phyloP scores from a whole-genome alignment of 2,797 vertebrate genomes.

The Phrynocephalus guinanensis region DNA sequence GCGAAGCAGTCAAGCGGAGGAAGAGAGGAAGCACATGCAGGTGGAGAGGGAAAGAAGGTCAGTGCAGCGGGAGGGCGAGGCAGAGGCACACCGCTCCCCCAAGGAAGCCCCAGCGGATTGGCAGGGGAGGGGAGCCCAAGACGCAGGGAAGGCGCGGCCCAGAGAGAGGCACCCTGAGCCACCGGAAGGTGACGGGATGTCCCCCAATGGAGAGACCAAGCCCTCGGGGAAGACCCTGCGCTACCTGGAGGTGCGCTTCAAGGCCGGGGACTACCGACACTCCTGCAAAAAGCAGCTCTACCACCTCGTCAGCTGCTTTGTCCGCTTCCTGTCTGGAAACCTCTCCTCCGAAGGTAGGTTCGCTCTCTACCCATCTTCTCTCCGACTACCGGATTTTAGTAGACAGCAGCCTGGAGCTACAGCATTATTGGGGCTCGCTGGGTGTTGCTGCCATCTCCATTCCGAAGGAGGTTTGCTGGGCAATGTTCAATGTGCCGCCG shows the following conservation, averaged over 20 bases:
- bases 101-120: not conserved
- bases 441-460: accelerated
- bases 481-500: not conserved
- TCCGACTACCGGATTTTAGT: no score
- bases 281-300: slow-evolving; percentile 63
- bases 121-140: not conserved
- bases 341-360: slow-evolving; percentile 61
- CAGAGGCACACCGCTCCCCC: not conserved
- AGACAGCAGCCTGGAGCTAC: not conserved
- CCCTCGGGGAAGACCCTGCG: not conserved
- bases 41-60: slow-evolving; percentile 17
- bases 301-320: slow-evolving; percentile 55
- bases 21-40: not conserved
- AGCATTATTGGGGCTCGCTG: no score
- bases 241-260: slow-evolving; percentile 20
- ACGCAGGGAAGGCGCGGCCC: not conserved
- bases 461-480: not conserved
- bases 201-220: accelerated
- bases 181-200: slow-evolving; percentile 5
- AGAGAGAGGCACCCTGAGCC: not conserved
- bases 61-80: not conserved
- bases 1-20: slow-evolving; percentile 17
- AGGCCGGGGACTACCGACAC: slow-evolving; percentile 43
- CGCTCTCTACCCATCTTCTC: no score
- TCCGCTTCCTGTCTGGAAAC: slow-evolving; percentile 64